A percentile compares a stretch with the other conserved stretches of the same genome.
phyloP scores from a whole-genome alignment of 2,113 vertebrate genomes.

The Saguinus imperator region DNA sequence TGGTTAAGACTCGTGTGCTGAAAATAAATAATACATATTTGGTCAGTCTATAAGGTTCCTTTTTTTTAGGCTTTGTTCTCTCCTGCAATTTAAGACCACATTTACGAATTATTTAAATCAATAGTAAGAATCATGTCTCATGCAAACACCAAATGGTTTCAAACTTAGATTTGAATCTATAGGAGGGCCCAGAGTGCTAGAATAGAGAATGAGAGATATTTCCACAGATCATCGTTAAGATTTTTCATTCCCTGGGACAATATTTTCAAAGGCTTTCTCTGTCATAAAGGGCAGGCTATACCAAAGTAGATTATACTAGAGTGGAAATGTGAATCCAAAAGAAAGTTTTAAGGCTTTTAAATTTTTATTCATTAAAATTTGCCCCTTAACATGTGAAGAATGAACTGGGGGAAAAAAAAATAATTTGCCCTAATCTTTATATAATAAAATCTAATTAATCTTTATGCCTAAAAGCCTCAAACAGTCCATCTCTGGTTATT shows the following conservation, averaged over 20 bases:
- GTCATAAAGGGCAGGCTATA: conserved; percentile 21
- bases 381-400: not conserved
- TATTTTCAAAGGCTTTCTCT: conserved; percentile 54
- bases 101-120: no score
- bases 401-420: not conserved
- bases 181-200: not conserved
- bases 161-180: not conserved
- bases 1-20: conserved; percentile 1
- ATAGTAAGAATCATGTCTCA: not conserved
- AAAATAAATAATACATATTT: conserved; percentile 44
- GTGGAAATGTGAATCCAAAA: conserved; percentile 13
- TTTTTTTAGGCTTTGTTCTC: not conserved
- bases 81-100: conserved; percentile 23
- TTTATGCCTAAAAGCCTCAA: not conserved
- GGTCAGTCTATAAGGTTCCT: not conserved
- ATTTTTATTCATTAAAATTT: conserved; percentile 24
- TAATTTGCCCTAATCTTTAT: not conserved
- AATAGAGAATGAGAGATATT: not conserved
- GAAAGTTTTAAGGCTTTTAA: not conserved
- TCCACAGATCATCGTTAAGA: not conserved
- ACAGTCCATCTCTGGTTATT: not conserved
- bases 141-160: not conserved
- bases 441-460: conserved; percentile 44
- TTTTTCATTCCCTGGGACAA: conserved; percentile 5
- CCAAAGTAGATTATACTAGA: not conserved